These are phyloP conservation scores for Eulimnadia texana DNA, from an alignment of 1,140 invertebrate genomes.

Conservation along the genomic window DNA sequence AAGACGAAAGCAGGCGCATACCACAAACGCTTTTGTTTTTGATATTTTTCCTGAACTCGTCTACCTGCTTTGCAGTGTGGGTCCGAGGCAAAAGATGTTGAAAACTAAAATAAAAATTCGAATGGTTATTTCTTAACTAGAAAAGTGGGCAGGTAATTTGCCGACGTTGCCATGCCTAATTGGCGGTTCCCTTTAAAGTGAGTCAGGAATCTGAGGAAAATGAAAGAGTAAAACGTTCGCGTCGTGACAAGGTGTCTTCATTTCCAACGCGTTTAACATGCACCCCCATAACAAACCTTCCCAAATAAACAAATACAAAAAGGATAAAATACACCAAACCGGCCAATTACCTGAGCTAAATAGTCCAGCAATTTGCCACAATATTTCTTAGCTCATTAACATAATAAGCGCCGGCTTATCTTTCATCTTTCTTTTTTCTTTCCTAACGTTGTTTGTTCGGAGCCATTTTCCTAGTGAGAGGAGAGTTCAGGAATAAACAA, in stretches of 20 bases:
- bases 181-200: not conserved
- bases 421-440: not conserved
- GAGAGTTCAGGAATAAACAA: not conserved
- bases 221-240: not conserved
- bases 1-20: not conserved
- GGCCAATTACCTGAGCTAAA: not conserved
- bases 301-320: not conserved
- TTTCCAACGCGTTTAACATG: not conserved
- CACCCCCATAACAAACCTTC: not conserved
- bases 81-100: no score
- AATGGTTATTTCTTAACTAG: not conserved
- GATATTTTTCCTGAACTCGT: not conserved
- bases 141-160: not conserved
- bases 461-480: not conserved
- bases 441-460: not conserved
- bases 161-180: not conserved
- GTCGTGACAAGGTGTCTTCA: not conserved
- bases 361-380: not conserved
- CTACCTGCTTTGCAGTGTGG: no score
- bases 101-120: no score
- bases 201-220: not conserved
- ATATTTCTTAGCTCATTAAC: not conserved
- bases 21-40: not conserved
- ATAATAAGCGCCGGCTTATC: not conserved
- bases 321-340: not conserved